Conservation (phyloP, 2,113 vertebrate species). For the Hemichromis elongatus region DNA sequence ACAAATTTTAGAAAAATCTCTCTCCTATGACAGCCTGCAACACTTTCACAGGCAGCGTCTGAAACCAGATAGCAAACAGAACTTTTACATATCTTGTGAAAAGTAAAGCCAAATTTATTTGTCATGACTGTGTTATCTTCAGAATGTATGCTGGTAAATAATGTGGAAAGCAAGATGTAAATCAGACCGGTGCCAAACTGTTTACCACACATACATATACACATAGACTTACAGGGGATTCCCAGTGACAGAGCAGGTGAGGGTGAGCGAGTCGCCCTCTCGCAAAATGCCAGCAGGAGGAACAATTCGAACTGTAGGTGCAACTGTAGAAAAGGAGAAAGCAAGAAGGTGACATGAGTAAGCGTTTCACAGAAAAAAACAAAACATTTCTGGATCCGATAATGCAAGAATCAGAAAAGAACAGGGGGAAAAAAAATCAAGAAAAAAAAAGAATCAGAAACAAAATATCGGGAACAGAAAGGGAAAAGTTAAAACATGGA, state of each 20-base stretch:
- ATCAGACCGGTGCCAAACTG: neutral
- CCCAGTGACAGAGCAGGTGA: conserved; percentile 81
- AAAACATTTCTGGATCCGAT: neutral
- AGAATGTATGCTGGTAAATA: neutral
- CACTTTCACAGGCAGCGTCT: neutral
- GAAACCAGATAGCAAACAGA: neutral
- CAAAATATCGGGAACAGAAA: neutral
- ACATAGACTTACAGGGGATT: conserved; percentile 83
- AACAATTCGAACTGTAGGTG: conserved; percentile 82
- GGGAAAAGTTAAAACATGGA: conserved; percentile 15
- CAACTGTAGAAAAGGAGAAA: conserved; percentile 68
- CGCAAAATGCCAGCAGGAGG: conserved; percentile 81
- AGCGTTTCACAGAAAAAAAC: neutral
- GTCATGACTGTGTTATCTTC: neutral
- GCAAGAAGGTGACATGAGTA: neutral
- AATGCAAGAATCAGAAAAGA: neutral
- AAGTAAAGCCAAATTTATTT: neutral
- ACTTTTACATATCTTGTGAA: neutral
- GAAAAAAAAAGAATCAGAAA: neutral
- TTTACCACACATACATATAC: neutral
- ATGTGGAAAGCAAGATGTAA: neutral
- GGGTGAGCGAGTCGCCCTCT: conserved; percentile 84
- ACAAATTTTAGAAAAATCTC: neutral
- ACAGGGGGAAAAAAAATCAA: neutral
- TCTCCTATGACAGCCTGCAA: neutral